These are phyloP conservation scores for Trinectes maculatus DNA, from an alignment of 2,113 vertebrate genomes.

Conservation along the genomic window DNA sequence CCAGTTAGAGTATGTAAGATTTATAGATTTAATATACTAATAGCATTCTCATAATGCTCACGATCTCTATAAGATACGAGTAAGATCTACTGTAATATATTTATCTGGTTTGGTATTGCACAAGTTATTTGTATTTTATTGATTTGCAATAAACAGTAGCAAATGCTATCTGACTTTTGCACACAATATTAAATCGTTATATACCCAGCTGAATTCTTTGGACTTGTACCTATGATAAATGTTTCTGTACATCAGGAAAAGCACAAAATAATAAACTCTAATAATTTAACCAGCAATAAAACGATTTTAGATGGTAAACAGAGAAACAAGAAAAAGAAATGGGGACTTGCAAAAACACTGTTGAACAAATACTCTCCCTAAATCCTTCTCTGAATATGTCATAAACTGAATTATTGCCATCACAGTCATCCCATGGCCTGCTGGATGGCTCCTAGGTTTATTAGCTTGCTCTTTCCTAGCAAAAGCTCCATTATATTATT, in stretches of 20 bases:
- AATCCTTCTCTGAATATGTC: constrained; percentile 5
- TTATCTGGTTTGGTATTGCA: neutral
- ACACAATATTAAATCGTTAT: neutral
- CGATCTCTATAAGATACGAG: neutral
- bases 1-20: too few species aligned
- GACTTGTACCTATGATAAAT: neutral
- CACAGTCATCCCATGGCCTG: constrained; percentile 32
- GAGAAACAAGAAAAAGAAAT: neutral
- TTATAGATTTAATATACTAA: too few species aligned
- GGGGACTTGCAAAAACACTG: neutral
- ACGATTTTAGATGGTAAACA: neutral
- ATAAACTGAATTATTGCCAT: constrained; percentile 26
- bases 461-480: constrained; percentile 30
- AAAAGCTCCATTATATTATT: constrained; percentile 49
- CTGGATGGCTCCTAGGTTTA: constrained; percentile 30
- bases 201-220: neutral
- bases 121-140: neutral
- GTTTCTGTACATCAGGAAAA: neutral
- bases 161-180: neutral
- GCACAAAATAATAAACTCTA: neutral
- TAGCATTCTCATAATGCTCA: neutral
- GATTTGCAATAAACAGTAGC: neutral
- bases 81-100: neutral
- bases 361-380: neutral
- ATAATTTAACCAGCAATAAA: neutral